Base-by-base conservation (phyloP, 2,113 vertebrate species). In the Petromus typicus region DNA sequence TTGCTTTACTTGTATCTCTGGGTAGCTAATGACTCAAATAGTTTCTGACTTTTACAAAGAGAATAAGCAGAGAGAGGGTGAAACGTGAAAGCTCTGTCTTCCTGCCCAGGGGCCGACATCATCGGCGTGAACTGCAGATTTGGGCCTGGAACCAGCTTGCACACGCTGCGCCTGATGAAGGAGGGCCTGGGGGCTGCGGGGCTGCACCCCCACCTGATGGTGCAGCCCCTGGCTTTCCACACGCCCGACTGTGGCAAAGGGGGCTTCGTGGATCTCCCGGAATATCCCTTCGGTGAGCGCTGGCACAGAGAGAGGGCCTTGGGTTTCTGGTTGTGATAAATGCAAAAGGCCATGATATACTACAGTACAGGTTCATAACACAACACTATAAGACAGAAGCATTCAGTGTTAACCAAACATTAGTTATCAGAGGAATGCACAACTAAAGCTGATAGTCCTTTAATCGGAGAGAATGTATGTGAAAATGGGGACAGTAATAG, bases 61-160 rank as follows among this genome's bases (percentile, higher is more conserved):
- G 73, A 93, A 40, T 4, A 86, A 69, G 71, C 57, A 43, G 56
- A 34, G 43, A 66, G 30, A 59, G 40, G 12, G 3, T 7, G 69
- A 37, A 61, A 73, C 95, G 9, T 76, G 51, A 71, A 57, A 59
- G 89, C 43, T 93, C 83, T 61, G 80, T 96, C 43, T 54, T 96
- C 75, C 81, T 57, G 4, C 82, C 1, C 89, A 99, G 99, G 99
- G 84, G 99, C 99, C 67, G 97, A 99, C 32, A 98, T 99, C 56
- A 94, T 99, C 82, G 99, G 99, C 4, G 97, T 99, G 37, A 99
- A 99, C 98, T 99, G 99, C 97, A 99, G 99, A 96, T 99, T 99
- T 97, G 99, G 99, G 96, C 99, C 99, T 3, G 92, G 98, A 81
- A 99, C 96, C 92, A 99, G 94, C 43, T 96, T 99, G 83, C 98